Percentiles rank a stretch among this genome's conserved stretches.
Conservation (phyloP, 2,113 vertebrate species). For the Tauraco erythrolophus region DNA sequence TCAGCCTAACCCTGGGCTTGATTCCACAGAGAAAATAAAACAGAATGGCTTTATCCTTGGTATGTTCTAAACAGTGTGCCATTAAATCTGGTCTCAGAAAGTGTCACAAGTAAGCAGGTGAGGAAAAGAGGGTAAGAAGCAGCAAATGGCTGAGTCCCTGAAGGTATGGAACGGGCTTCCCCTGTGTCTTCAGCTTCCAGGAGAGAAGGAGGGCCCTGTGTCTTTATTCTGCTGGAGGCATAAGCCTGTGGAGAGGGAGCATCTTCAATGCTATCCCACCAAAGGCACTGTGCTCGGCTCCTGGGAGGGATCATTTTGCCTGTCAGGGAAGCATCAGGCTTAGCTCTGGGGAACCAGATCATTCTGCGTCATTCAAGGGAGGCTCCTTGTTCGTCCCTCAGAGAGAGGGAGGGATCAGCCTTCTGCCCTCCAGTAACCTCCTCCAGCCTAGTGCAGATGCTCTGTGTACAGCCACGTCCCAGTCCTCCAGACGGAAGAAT, state of each 20-base stretch:
- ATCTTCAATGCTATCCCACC: background rate
- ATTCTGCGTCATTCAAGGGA: background rate
- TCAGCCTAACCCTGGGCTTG: background rate
- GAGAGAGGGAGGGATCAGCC: background rate
- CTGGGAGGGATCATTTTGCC: background rate
- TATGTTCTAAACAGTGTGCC: background rate
- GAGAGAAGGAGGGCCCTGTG: background rate
- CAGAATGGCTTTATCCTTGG: background rate
- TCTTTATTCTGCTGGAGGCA: background rate
- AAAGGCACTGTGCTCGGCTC: background rate
- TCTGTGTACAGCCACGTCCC: background rate
- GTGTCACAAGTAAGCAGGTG: background rate
- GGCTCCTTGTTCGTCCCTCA: background rate
- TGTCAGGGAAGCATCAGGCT: background rate
- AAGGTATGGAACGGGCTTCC: background rate
- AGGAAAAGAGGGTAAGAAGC: background rate
- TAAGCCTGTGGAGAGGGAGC: background rate
- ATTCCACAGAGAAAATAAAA: background rate
- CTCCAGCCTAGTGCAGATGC: background rate
- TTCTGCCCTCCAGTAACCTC: background rate
- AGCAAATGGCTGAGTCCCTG: background rate
- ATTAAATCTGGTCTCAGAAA: background rate
- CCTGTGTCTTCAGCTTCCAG: background rate
- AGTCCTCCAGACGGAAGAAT: background rate
- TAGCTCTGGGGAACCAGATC: background rate